Evolutionary conservation across 2,797 vertebrate genomes (phyloP).

Genomic region (Crocodylus rhombifer): DNA sequence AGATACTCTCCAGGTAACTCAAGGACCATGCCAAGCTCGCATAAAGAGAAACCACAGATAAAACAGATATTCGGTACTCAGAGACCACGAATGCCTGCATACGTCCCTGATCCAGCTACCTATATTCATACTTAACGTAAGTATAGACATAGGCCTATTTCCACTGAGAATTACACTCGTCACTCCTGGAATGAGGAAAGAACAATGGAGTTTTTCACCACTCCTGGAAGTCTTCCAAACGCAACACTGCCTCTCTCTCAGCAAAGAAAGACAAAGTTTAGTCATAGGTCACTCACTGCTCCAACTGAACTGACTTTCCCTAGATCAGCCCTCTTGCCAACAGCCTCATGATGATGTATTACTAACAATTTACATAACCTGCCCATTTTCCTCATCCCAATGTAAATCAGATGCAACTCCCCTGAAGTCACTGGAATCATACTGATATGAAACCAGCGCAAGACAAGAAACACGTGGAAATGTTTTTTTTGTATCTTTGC

Average conservation of each 20-base stretch:
- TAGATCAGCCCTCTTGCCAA: rapidly evolving
- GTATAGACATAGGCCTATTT: neutral
- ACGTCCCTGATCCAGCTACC: neutral
- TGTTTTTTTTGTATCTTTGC: neutral
- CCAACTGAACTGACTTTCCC: neutral
- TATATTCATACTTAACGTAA: neutral
- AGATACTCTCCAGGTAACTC: neutral
- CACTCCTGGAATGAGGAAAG: neutral
- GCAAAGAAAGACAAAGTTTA: neutral
- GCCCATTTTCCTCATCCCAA: neutral
- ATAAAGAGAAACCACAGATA: neutral
- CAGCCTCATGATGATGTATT: neutral
- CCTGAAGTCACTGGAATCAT: neutral
- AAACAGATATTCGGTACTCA: neutral
- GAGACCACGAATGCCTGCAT: neutral
- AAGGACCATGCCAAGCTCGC: neutral
- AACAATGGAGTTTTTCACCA: rapidly evolving
- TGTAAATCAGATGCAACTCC: neutral
- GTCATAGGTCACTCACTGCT: neutral
- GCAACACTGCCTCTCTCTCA: neutral
- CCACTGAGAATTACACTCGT: neutral
- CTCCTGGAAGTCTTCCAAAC: neutral
- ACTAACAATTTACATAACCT: rapidly evolving
- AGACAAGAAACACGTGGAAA: rapidly evolving
- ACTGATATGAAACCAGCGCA: rapidly evolving